phyloP scores from a whole-genome alignment of 2,797 vertebrate species.

The Emydoidea blandingii region DNA sequence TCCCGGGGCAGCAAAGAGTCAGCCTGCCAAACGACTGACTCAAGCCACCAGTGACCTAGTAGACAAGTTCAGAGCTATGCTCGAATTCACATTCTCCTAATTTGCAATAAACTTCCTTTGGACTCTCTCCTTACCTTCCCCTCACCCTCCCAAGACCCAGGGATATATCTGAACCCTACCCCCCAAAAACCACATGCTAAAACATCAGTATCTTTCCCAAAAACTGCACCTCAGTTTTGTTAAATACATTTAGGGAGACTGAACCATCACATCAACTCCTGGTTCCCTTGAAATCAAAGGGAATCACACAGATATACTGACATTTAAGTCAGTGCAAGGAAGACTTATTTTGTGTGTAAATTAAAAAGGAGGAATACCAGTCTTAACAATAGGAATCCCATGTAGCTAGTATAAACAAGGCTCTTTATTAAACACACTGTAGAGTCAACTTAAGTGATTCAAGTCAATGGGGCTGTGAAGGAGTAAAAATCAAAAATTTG shows the following conservation, averaged over 20 bases:
- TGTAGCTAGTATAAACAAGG: background rate
- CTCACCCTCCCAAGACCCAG: constrained; percentile 49
- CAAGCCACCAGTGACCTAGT: constrained; percentile 68
- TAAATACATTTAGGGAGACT: background rate
- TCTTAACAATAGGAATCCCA: background rate
- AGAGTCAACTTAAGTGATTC: constrained; percentile 35
- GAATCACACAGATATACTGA: constrained; percentile 25
- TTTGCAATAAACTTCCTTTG: constrained; percentile 61
- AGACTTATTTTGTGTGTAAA: background rate
- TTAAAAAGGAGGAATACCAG: background rate
- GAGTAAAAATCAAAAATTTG: background rate
- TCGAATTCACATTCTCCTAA: constrained; percentile 60
- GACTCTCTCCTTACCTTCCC: constrained; percentile 9
- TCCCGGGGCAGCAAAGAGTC: constrained; percentile 59
- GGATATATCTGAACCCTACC: background rate
- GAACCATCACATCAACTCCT: background rate
- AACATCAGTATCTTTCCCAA: background rate
- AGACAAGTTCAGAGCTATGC: constrained; percentile 75
- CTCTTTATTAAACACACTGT: background rate
- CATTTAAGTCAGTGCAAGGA: constrained; percentile 41
- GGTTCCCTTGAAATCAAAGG: background rate
- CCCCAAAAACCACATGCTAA: accelerated
- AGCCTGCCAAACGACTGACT: constrained; percentile 78
- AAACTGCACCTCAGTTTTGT: background rate
- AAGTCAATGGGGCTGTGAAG: constrained; percentile 17